phyloP scores from a whole-genome alignment of 2,888 invertebrate genomes.

The Dioctria linearis region DNA sequence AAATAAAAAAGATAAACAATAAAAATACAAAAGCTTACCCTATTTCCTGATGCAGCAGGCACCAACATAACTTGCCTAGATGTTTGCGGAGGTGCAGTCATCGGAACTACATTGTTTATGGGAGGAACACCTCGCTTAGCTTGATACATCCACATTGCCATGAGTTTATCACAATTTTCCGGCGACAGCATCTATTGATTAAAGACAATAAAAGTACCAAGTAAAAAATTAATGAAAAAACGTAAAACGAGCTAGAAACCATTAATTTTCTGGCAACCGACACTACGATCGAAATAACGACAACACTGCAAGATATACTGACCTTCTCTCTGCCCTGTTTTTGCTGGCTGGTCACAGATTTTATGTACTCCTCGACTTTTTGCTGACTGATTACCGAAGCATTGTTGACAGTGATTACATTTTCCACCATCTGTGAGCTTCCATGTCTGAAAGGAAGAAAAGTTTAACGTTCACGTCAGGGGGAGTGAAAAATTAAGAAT shows the following conservation, averaged over 20 bases:
- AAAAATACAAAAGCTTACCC: conserved; percentile 59
- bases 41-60: conserved; percentile 65
- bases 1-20: neutral
- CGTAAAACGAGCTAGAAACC: neutral
- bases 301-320: neutral
- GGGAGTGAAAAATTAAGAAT: too few species aligned
- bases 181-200: conserved; percentile 56
- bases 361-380: conserved; percentile 69
- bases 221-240: conserved; percentile 19
- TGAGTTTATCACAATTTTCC: conserved; percentile 65
- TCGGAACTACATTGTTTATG: conserved; percentile 31
- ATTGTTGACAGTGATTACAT: conserved; percentile 57
- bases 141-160: conserved; percentile 68
- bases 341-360: conserved; percentile 62
- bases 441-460: conserved; percentile 27
- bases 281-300: neutral
- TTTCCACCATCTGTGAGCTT: conserved; percentile 59
- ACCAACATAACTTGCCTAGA: conserved; percentile 67
- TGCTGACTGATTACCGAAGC: conserved; percentile 64
- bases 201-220: neutral
- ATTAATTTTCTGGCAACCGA: conserved; percentile 26
- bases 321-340: conserved; percentile 32
- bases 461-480: neutral
- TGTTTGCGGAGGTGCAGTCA: conserved; percentile 35
- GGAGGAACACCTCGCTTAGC: conserved; percentile 63